A percentile compares a stretch with the other conserved stretches of the same genome.
These are phyloP conservation scores for Montipora foliosa DNA, from an alignment of 64 coral and sea anemone species.

Conservation along the genomic window DNA sequence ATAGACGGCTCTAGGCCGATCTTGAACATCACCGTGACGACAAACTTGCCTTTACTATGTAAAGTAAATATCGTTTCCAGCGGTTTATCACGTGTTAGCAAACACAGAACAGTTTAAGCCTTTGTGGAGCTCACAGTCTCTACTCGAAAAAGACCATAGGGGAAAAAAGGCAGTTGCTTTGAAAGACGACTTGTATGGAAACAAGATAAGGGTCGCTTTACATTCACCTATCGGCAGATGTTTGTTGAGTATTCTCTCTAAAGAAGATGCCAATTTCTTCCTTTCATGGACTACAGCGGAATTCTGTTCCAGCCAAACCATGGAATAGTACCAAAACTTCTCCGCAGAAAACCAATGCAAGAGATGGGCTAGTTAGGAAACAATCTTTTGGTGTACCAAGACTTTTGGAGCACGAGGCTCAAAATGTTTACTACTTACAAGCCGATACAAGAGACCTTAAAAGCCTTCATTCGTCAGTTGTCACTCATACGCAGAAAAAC, in stretches of 20 bases:
- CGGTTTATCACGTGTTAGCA: neutral
- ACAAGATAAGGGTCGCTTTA: neutral
- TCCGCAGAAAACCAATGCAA: neutral
- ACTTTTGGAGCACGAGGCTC: slow-evolving; percentile 1
- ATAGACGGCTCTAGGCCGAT: neutral
- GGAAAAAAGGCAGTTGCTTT: too few species aligned
- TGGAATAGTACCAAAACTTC: slow-evolving; percentile 43
- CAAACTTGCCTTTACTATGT: neutral
- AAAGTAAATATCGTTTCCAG: slow-evolving; percentile 26
- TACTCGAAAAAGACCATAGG: too few species aligned
- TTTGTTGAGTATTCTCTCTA: neutral
- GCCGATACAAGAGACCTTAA: neutral
- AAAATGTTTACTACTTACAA: neutral
- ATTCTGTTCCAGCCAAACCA: slow-evolving; percentile 13
- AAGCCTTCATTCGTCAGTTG: neutral
- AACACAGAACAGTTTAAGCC: neutral
- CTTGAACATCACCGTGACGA: neutral
- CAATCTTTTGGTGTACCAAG: slow-evolving; percentile 1
- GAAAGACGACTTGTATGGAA: neutral
- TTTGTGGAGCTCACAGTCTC: neutral
- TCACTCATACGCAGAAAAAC: neutral
- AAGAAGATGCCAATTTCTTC: slow-evolving; percentile 49
- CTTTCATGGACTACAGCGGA: slow-evolving; percentile 24
- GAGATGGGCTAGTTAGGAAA: neutral
- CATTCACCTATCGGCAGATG: neutral